A percentile compares a stretch with the other conserved stretches of the same genome.
Conservation (phyloP, 2,113 vertebrate genomes). For the Anarrhichthys ocellatus region DNA sequence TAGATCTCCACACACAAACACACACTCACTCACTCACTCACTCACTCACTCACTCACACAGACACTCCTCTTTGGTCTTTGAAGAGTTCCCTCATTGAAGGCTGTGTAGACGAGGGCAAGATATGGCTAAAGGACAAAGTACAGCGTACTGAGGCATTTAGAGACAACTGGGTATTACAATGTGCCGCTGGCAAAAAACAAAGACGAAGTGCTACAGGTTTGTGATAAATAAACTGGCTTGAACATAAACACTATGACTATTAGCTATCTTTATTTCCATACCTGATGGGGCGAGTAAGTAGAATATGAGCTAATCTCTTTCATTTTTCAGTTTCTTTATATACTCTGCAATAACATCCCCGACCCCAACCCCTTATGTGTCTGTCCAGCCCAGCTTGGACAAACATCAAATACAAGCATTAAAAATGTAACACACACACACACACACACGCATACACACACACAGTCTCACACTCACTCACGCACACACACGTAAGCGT, state of each 20-base stretch:
- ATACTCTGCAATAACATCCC: slow-evolving; percentile 61
- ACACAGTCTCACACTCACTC: slow-evolving; percentile 11
- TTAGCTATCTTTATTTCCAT: slow-evolving; percentile 73
- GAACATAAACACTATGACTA: slow-evolving; percentile 64
- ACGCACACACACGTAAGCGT: slow-evolving; percentile 33
- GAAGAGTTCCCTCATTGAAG: slow-evolving; percentile 61
- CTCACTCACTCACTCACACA: slow-evolving; percentile 41
- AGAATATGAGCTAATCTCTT: slow-evolving; percentile 62
- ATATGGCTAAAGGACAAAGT: slow-evolving; percentile 74
- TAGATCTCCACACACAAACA: slow-evolving; percentile 68
- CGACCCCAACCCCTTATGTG: slow-evolving; percentile 41
- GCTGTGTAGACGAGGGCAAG: slow-evolving; percentile 56
- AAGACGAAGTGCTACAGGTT: slow-evolving; percentile 75
- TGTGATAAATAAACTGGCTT: slow-evolving; percentile 76
- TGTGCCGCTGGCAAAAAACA: slow-evolving; percentile 73
- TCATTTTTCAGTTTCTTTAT: slow-evolving; percentile 55
- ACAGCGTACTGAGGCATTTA: slow-evolving; percentile 61
- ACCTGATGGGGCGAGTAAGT: slow-evolving; percentile 78
- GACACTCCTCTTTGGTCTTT: slow-evolving; percentile 77
- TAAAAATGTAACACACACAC: slow-evolving; percentile 38
- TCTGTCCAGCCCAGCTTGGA: slow-evolving; percentile 85
- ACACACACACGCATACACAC: slow-evolving; percentile 17
- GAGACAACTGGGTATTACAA: slow-evolving; percentile 61
- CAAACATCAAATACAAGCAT: slow-evolving; percentile 71
- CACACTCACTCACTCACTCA: slow-evolving; percentile 6